Base-by-base conservation (phyloP, 2,888 invertebrate species). In the Ditula angustiorana region DNA sequence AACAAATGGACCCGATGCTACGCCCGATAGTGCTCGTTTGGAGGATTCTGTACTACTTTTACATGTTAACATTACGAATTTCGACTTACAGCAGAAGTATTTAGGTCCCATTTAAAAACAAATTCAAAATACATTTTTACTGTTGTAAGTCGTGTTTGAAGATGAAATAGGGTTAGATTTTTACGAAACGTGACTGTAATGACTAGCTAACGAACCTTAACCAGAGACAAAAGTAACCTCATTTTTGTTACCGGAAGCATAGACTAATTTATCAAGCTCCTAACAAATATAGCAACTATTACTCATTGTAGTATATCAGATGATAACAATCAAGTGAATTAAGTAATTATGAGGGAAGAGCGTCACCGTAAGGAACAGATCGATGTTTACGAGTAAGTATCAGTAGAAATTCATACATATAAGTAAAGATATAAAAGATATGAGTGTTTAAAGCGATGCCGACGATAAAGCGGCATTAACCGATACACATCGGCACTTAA, bases 401-500 rank as follows among this genome's bases (percentile, higher is more conserved):
- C 70, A 76, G 76, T 74, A 53, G 71, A 80, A 80, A 77, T 78
- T 81, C 77, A 77, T 75, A 77, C 19, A 41, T 77, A 76, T 75
- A 77, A 78, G 75, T 75, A 74, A 77, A 81, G 83, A 82, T 82
- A 82, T 80, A 75, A 76, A 76, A 78, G 78, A 79, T 77, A 80
- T 71, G 74, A 70, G 60, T 69, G 69, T 77, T 78, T 75, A 78
- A 84, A 86, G 76, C 78, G 86, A 88, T 82, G 86, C 84, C 85
- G 84, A 72, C 75, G 86, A 86, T 87, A 87, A 76, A 66, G 72
- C 72, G 76, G 86, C 82, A 87, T 88, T 88, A 87, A 74, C 73
- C 82, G 90, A 90, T 89, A 87, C 77, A 82, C 80, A 90, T 90
- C 89, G 85, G 78, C 87, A 88, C 88, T 90, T 86, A 87, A 82